phyloP scores from a whole-genome alignment of 2,888 invertebrate genomes.

The Listrodromus nycthemerus region DNA sequence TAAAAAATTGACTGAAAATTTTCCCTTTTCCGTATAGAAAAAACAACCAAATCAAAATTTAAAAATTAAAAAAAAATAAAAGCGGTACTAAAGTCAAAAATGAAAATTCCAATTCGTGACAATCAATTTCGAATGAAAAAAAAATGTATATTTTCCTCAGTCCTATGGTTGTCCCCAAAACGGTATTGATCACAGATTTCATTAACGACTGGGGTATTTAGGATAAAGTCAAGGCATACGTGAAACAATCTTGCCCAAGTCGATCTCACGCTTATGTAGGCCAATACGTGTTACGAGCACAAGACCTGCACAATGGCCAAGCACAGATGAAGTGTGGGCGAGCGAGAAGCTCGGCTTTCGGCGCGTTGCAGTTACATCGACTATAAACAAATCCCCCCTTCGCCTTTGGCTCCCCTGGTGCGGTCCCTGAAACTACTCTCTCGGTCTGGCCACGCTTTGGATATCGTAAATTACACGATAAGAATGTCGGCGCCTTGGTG shows the following conservation, averaged over 20 bases:
- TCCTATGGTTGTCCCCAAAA: too few relatives aligned
- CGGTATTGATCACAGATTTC: too few relatives aligned
- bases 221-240: background rate
- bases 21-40: too few relatives aligned
- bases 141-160: too few relatives aligned
- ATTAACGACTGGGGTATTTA: background rate
- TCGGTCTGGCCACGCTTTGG: conserved; percentile 53
- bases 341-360: conserved; percentile 55
- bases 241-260: background rate
- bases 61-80: too few relatives aligned
- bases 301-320: conserved; percentile 1
- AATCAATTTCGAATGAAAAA: too few relatives aligned
- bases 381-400: conserved; percentile 68
- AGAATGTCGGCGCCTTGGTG: conserved; percentile 71
- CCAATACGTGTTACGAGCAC: conserved; percentile 21
- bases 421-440: background rate
- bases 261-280: background rate
- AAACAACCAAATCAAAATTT: too few relatives aligned
- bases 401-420: conserved; percentile 34
- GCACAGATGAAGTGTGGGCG: conserved; percentile 32
- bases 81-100: too few relatives aligned
- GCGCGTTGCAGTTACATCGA: conserved; percentile 67
- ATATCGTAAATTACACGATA: conserved; percentile 77
- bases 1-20: too few relatives aligned
- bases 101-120: too few relatives aligned